A percentile compares a stretch with the other conserved stretches of the same genome.
Conservation (phyloP, 2,888 invertebrate species). For the Pollenia amentaria region DNA sequence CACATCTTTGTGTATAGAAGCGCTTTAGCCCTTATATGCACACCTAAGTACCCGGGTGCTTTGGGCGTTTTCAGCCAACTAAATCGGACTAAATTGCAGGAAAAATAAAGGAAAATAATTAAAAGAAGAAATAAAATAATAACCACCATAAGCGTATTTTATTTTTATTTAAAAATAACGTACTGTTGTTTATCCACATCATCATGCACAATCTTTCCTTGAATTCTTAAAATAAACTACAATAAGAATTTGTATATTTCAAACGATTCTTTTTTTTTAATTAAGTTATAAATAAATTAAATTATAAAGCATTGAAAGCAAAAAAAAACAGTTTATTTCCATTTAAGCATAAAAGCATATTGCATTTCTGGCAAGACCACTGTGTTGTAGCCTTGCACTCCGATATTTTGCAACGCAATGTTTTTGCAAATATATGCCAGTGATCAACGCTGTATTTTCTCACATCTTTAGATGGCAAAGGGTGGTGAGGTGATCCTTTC, state of each 20-base stretch:
- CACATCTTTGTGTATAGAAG: no score
- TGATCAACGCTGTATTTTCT: constrained; percentile 8
- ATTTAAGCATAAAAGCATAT: constrained; percentile 2
- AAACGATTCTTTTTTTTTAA: neutral
- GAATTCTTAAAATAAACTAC: constrained; percentile 25
- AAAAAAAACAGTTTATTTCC: constrained; percentile 25
- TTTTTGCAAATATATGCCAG: constrained; percentile 39
- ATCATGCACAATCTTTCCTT: constrained; percentile 21
- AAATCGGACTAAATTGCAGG: no score
- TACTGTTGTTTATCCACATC: constrained; percentile 22
- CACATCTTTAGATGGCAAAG: constrained; percentile 19
- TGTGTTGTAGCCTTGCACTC: neutral
- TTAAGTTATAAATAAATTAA: neutral
- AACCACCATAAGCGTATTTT: neutral
- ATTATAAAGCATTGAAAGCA: constrained; percentile 1
- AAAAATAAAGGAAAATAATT: no score
- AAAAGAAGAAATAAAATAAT: neutral
- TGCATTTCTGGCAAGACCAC: constrained; percentile 30
- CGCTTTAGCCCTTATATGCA: no score
- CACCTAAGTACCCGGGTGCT: no score
- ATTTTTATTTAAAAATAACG: constrained; percentile 25
- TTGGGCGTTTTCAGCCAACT: no score
- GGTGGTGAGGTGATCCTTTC: constrained; percentile 5
- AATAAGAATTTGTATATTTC: neutral
- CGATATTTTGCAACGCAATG: constrained; percentile 36